These are phyloP conservation scores for Halichondria panicea DNA, from an alignment of 37 sponge, comb jelly and placozoan genomes.

Conservation along the genomic window DNA sequence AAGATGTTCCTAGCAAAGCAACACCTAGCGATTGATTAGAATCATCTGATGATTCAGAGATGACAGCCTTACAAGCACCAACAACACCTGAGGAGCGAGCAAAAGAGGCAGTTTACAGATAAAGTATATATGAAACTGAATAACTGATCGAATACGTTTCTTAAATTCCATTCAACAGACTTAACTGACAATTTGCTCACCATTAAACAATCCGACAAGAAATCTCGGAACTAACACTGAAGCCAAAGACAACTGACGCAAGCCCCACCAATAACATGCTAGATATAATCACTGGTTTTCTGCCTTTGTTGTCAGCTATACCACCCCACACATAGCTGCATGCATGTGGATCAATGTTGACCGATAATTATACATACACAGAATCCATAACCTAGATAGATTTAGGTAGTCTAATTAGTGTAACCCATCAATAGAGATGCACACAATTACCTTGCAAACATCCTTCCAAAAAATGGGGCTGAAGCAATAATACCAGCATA, in stretches of 20 bases:
- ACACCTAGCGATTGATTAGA: conserved; percentile 64
- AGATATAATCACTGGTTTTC: conserved; percentile 62
- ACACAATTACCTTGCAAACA: conserved; percentile 81
- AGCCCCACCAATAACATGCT: conserved; percentile 45
- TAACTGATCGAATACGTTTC: no score
- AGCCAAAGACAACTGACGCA: conserved; percentile 56
- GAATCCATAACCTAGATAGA: no score
- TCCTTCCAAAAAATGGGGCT: conserved; percentile 73
- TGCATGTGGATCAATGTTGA: no score
- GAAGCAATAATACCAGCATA: conserved; percentile 81
- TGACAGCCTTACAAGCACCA: conserved; percentile 67
- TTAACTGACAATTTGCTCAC: no score
- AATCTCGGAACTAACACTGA: conserved; percentile 74
- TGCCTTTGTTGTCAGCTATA: conserved; percentile 71
- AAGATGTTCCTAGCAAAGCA: conserved; percentile 37
- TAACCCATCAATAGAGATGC: no score
- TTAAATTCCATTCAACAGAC: no score
- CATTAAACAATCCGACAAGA: conserved; percentile 70
- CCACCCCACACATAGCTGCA: conserved; percentile 84
- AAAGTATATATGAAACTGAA: no score
- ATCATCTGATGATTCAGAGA: conserved; percentile 68
- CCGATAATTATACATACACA: no score
- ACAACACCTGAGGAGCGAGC: no score
- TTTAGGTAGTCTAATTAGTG: no score
- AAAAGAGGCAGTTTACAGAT: no score